These are phyloP conservation scores for Ibidorhyncha struthersii DNA, from an alignment of 2,113 vertebrate genomes.

Conservation along the genomic window DNA sequence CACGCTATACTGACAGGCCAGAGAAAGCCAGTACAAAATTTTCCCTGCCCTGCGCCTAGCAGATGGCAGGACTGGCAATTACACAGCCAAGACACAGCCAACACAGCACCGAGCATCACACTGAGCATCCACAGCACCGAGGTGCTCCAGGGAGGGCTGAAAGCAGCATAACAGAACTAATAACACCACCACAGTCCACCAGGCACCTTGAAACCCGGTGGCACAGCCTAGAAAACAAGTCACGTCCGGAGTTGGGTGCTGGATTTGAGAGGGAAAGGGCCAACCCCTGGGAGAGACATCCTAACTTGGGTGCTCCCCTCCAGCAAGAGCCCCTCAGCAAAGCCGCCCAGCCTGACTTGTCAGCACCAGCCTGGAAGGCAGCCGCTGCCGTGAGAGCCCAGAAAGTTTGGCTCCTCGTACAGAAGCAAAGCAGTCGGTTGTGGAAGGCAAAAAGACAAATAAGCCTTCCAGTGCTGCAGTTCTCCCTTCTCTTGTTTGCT, in stretches of 20 bases:
- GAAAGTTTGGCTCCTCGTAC: neutral
- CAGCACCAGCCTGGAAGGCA: neutral
- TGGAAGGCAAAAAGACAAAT: neutral
- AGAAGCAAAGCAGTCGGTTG: neutral
- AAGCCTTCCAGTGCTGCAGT: neutral
- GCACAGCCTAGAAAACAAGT: neutral
- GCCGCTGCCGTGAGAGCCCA: neutral
- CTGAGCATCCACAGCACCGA: fast-evolving
- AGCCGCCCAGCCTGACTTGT: neutral
- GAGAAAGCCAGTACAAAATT: neutral
- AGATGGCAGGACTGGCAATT: neutral
- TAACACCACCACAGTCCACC: fast-evolving
- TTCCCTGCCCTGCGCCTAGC: neutral
- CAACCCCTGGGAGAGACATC: neutral
- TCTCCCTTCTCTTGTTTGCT: neutral
- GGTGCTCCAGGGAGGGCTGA: fast-evolving
- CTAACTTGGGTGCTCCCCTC: neutral
- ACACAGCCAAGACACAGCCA: neutral
- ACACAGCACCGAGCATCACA: fast-evolving
- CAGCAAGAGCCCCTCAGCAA: neutral
- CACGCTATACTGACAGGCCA: fast-evolving
- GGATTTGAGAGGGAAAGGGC: neutral
- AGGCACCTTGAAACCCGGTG: neutral
- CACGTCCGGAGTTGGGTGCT: fast-evolving
- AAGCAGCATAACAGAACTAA: fast-evolving